phyloP scores from a whole-genome alignment of 2,113 vertebrate species.

The Laticauda colubrina region DNA sequence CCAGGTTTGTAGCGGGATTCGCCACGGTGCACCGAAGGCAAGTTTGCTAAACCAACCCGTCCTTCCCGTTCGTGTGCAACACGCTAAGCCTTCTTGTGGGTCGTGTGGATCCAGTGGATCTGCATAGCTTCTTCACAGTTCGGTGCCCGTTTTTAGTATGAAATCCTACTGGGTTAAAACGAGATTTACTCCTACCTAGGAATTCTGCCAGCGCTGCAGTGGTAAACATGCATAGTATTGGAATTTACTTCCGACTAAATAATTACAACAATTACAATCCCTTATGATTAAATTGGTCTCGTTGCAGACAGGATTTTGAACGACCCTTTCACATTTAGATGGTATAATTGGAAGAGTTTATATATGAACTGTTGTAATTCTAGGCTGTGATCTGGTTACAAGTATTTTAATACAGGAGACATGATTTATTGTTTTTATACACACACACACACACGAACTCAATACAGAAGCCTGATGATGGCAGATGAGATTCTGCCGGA shows the following conservation, averaged over 20 bases:
- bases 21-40: background rate
- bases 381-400: background rate
- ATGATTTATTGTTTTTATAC: background rate
- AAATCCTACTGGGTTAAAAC: background rate
- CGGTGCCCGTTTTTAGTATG: background rate
- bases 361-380: background rate
- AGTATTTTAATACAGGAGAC: too few relatives aligned
- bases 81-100: background rate
- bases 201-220: too few relatives aligned
- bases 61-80: background rate
- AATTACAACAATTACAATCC: background rate
- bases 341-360: background rate
- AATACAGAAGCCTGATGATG: too few relatives aligned
- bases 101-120: background rate
- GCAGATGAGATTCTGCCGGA: too few relatives aligned
- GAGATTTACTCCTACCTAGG: background rate
- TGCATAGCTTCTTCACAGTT: background rate
- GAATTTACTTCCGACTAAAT: background rate
- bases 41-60: background rate
- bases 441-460: too few relatives aligned
- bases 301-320: background rate
- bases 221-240: too few relatives aligned
- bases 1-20: too few relatives aligned
- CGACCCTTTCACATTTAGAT: background rate
- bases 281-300: background rate